phyloP scores from a whole-genome alignment of 1,140 invertebrate genomes.

The Melipona quadrifasciata region DNA sequence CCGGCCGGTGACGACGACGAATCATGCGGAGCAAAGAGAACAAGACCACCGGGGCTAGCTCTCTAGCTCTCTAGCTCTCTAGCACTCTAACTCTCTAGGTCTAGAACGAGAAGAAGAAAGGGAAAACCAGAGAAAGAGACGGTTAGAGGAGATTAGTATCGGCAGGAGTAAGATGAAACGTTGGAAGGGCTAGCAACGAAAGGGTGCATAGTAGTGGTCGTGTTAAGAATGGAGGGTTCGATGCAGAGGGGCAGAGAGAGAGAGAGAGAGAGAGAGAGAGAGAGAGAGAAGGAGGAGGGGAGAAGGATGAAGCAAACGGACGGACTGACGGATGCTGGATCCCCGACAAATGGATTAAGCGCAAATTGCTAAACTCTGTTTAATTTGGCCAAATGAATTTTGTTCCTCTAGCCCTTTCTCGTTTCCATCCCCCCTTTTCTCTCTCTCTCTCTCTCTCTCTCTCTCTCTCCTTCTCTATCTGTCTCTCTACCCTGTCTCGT shows the following conservation, averaged over 20 bases:
- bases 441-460: not conserved
- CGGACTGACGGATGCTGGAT: constrained; percentile 68
- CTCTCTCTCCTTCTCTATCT: not conserved
- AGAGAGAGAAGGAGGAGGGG: not conserved
- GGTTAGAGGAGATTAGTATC: constrained; percentile 19
- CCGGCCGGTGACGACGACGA: not conserved
- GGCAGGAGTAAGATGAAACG: constrained; percentile 25
- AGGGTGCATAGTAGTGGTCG: constrained; percentile 22
- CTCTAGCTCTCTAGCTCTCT: not conserved
- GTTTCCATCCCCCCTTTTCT: not conserved
- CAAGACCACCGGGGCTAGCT: not conserved
- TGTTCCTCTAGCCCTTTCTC: constrained; percentile 65
- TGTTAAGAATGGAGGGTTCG: constrained; percentile 25
- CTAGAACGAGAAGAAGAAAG: not conserved
- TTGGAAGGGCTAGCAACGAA: constrained; percentile 23
- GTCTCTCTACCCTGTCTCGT: not conserved
- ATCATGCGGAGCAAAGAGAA: constrained; percentile 19
- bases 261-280: not conserved
- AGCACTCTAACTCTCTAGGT: not conserved
- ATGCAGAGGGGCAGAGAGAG: too few species aligned
- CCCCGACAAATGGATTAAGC: constrained; percentile 78
- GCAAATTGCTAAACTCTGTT: constrained; percentile 79
- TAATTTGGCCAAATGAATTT: constrained; percentile 79
- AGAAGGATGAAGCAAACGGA: constrained; percentile 36
- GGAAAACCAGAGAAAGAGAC: not conserved